Percentiles rank a stretch among this genome's conserved stretches.
These are phyloP conservation scores for Drosophila lutescens DNA, from an alignment of 2,888 invertebrate genomes.

Conservation along the genomic window DNA sequence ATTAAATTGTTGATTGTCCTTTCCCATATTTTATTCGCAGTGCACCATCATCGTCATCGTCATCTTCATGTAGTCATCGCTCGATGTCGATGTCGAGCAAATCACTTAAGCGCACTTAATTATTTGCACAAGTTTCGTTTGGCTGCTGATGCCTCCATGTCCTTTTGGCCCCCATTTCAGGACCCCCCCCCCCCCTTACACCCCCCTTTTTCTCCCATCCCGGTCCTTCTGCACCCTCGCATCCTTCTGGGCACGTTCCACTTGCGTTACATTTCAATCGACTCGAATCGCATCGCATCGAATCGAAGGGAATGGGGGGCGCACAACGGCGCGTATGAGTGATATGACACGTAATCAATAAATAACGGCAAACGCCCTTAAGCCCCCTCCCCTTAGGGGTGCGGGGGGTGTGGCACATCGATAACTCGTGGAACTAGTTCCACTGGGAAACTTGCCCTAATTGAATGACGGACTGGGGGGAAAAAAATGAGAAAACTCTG, in stretches of 20 bases:
- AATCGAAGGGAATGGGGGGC: slow-evolving; percentile 7
- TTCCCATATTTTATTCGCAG: slow-evolving; percentile 7
- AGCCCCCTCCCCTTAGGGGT: background rate
- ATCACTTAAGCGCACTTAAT: slow-evolving; percentile 79
- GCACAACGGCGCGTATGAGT: slow-evolving; percentile 72
- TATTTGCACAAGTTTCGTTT: slow-evolving; percentile 74
- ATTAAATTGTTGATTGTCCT: background rate
- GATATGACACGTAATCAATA: slow-evolving; percentile 78
- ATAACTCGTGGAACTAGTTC: slow-evolving; percentile 26
- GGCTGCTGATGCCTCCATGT: slow-evolving; percentile 20
- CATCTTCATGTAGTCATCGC: slow-evolving; percentile 39
- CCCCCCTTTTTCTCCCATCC: slow-evolving; percentile 20
- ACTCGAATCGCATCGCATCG: slow-evolving; percentile 20
- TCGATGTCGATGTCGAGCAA: slow-evolving; percentile 52
- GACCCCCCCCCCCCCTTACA: background rate
- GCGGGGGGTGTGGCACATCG: slow-evolving; percentile 2
- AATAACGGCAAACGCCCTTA: slow-evolving; percentile 62
- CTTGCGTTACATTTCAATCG: slow-evolving; percentile 71
- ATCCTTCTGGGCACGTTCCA: slow-evolving; percentile 52
- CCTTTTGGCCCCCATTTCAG: background rate
- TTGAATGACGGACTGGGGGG: slow-evolving; percentile 6
- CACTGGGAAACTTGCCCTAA: slow-evolving; percentile 17
- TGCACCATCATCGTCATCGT: slow-evolving; percentile 19
- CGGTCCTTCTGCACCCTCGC: background rate
- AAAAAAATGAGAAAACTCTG: slow-evolving; percentile 9